phyloP scores from a whole-genome alignment of 2,113 vertebrate species.

The Hippopotamus amphibius region DNA sequence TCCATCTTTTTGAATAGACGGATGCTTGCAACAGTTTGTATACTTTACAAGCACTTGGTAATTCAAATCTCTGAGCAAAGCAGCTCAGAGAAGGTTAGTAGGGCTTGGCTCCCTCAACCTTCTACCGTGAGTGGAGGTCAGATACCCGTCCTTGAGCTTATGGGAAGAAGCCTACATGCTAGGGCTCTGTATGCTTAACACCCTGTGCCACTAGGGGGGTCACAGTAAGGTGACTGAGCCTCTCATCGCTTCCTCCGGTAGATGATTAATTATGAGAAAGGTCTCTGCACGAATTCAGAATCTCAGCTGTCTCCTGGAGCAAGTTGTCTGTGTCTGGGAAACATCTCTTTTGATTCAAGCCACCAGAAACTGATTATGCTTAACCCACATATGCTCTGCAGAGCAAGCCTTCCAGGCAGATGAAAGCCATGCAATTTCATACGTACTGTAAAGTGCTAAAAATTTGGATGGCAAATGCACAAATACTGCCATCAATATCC shows the following conservation, averaged over 20 bases:
- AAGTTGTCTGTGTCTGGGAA: conserved; percentile 71
- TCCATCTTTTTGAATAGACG: conserved; percentile 44
- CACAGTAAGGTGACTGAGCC: conserved; percentile 79
- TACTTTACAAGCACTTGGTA: conserved; percentile 16
- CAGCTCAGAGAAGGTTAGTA: conserved; percentile 35
- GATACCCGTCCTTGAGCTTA: conserved; percentile 77
- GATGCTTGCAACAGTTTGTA: conserved; percentile 53
- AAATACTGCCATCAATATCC: conserved; percentile 84
- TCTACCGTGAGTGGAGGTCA: conserved; percentile 41
- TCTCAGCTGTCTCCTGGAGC: conserved; percentile 72
- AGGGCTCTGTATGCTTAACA: conserved; percentile 72
- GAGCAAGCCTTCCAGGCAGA: conserved; percentile 75
- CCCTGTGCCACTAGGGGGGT: conserved; percentile 66
- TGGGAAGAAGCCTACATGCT: conserved; percentile 71
- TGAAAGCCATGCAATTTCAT: conserved; percentile 83
- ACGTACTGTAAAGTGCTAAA: conserved; percentile 74
- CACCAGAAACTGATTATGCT: conserved; percentile 74
- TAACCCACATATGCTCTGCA: conserved; percentile 77
- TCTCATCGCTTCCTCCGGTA: conserved; percentile 70
- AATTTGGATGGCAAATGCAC: conserved; percentile 85
- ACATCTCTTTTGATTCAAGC: conserved; percentile 76
- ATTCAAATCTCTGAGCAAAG: conserved; percentile 67
- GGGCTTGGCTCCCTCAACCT: conserved; percentile 53
- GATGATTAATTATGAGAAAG: conserved; percentile 83
- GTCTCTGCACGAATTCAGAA: conserved; percentile 77